Evolutionary conservation across 2,888 invertebrate genomes (phyloP), one percentile per base, ranked within the genome.

Genomic region (Nomada lathburiana): DNA sequence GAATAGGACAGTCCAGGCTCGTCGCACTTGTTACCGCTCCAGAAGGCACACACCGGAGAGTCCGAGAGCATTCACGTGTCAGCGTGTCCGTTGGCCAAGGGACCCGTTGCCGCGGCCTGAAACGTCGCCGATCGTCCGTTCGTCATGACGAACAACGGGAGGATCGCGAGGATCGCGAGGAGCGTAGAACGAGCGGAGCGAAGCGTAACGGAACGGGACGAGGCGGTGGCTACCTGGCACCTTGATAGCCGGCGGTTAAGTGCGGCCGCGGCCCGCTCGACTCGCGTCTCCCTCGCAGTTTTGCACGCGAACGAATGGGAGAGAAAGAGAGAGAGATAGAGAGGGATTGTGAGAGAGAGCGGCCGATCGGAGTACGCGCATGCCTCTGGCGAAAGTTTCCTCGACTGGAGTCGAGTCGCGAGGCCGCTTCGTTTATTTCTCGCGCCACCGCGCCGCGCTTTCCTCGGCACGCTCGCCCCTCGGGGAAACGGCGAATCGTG

Each of bases 201-300:
- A 60, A 62, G 50, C 75, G 76, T 52, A 42, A 42, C 74, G 68
- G 42, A 74, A 23, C 68, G 62, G 29, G 60, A 69, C 52, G 52
- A 26, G 50, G 47, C 36, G 64, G 42, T 65, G 47, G 42, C 71
- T 64, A 90, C 89, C 88, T 88, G 86, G 88, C 90, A 89, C 89
- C 89, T 87, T 88, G 91, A 90, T 88, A 89, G 91, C 88, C 92
- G 90, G 85, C 91, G 91, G 90, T 91, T 91, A 89, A 92, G 91
- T 93, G 93, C 91, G 89, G 90, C 80, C 86, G 84, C 84, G 87
- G 77, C 73, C 81, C 85, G 83, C 85, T 76, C 84, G 75, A 69
- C 83, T 65, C 71, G 5, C 74, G 73, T 65, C 76, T 79, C 60
- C 62, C 72, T 83, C 83, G 59, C 5, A 10, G 83, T 82, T 79